Evolutionary conservation across 2,888 invertebrate genomes (phyloP), one percentile per base, ranked within the genome.

Genomic region (Macropis europaea): DNA sequence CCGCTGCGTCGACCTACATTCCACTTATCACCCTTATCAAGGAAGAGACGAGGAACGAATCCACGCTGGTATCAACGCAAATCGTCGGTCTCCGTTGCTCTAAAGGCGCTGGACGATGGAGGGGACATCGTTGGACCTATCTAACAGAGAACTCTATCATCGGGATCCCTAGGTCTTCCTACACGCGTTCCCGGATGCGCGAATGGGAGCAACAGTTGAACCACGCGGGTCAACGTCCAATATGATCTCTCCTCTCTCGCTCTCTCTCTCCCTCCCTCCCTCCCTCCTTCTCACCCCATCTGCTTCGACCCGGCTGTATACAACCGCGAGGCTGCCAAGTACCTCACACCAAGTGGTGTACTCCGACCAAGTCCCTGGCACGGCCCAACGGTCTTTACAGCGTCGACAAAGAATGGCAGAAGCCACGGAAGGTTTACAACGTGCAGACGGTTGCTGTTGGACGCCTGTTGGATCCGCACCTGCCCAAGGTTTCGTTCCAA

Each of bases 191-290:
- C 76, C 79, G 81, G 79, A 79, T 80, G 71, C 70, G 38, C 72
- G 72, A 81, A 82, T 76, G 77, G 76, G 82, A 84, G 86, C 85
- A 85, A 85, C 85, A 86, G 85, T 84, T 85, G 86, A 86, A 77
- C 74, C 71, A 63, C 70, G 64, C 79, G 80, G 86, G 86, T 86
- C 84, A 86, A 85, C 82, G 86, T 81, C 82, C 86, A 79, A 74
- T 73, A 63, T 62, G 73, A 69, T 69, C 77, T 52, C 57, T 72
- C 54, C n/a, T 45, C 52, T 52, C 48, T 50, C 64, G 36, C 36
- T 63, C 42, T 57, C 60, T 54, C 11, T 38, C 50, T 48, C 40
- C 32, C 48, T 28, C 48, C 15, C 38, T 50, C 50, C 43, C 63
- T 56, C 45, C 60, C 43, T 42, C 15, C 34, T 6, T 38, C 62